phyloP scores from a whole-genome alignment of 2,888 invertebrate species.

The Arctia plantaginis region DNA sequence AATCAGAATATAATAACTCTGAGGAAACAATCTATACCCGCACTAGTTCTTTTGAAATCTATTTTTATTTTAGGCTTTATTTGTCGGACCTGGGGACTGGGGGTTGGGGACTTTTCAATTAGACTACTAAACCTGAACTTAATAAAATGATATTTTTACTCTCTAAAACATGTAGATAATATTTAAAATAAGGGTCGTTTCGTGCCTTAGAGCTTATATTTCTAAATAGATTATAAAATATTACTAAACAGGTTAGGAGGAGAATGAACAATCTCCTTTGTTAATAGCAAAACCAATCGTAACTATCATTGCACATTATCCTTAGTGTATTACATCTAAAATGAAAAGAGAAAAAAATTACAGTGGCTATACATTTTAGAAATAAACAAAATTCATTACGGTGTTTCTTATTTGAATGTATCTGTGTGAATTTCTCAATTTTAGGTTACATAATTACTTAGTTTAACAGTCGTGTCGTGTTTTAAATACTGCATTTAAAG shows the following conservation, averaged over 20 bases:
- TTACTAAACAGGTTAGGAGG: too few species aligned
- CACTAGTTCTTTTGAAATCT: not conserved
- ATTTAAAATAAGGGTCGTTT: not conserved
- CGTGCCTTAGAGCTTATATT: not conserved
- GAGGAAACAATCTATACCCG: constrained; percentile 7
- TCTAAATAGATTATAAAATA: too few species aligned
- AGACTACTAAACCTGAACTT: not conserved
- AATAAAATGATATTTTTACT: not conserved
- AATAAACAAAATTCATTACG: too few species aligned
- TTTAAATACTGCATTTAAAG: too few species aligned
- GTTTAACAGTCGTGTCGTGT: not conserved
- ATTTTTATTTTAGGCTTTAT: not conserved
- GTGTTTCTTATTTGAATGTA: too few species aligned
- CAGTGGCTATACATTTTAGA: too few species aligned
- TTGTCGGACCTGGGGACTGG: not conserved
- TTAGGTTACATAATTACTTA: not conserved
- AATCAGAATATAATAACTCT: constrained; percentile 10
- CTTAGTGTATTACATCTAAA: too few species aligned
- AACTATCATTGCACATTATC: too few species aligned
- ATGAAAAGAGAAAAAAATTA: too few species aligned
- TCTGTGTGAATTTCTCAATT: not conserved
- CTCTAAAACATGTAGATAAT: not conserved
- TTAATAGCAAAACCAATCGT: too few species aligned
- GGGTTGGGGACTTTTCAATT: too few species aligned
- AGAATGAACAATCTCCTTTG: too few species aligned